Evolutionary conservation across 2,113 vertebrate species (phyloP).

Genomic region (Pristiophorus japonicus): DNA sequence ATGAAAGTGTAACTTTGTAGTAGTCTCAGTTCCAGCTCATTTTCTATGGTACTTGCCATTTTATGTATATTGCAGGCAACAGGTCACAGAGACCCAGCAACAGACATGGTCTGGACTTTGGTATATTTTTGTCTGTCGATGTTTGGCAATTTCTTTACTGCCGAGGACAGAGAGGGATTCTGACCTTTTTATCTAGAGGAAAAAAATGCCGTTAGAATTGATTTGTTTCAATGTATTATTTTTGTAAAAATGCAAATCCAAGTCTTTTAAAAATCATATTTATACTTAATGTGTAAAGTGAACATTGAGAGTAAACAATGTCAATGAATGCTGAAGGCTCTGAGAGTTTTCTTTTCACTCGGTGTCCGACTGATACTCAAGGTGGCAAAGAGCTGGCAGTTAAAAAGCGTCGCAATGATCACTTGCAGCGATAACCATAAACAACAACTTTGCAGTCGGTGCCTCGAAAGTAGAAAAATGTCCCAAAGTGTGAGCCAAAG

Average conservation of each 20-base stretch:
- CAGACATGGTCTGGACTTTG: background rate
- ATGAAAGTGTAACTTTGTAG: constrained; percentile 3
- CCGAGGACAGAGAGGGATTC: constrained; percentile 19
- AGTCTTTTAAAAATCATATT: constrained; percentile 76
- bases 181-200: constrained; percentile 45
- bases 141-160: constrained; percentile 32
- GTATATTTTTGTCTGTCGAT: constrained; percentile 8
- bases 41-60: constrained; percentile 26
- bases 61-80: constrained; percentile 1
- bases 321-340: constrained; percentile 36
- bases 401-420: background rate
- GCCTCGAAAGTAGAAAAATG: background rate
- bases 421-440: too few species aligned
- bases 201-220: constrained; percentile 47
- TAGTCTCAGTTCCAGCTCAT: constrained; percentile 26
- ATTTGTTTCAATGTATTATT: constrained; percentile 69
- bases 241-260: constrained; percentile 76
- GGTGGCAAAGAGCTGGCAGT: background rate
- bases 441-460: background rate
- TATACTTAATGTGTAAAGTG: constrained; percentile 66
- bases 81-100: background rate
- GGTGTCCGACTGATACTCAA: background rate
- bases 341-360: background rate
- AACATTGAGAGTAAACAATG: constrained; percentile 66
- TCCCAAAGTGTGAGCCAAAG: background rate